Base-by-base conservation (phyloP, 2,888 invertebrate species). In the Serrognathus titanus region DNA sequence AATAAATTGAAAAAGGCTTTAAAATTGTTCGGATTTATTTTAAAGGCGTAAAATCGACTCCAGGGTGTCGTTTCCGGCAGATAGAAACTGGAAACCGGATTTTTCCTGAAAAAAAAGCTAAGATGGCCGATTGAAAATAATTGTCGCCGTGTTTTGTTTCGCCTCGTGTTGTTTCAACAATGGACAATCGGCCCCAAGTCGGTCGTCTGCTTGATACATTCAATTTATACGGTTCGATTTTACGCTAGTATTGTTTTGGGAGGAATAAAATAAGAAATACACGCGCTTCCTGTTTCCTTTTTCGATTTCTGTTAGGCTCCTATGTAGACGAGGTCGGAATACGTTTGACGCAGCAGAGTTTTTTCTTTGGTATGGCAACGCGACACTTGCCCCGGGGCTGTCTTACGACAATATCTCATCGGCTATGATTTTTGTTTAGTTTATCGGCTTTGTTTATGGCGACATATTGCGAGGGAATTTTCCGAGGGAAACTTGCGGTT, bases 71-170 rank as follows among this genome's bases (percentile, higher is more conserved):
- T 73, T 72, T 66, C 61, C 63, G 52, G 56, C 56, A 67, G 72
- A 71, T 72, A 66, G 72, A 73, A 73, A 72, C 60, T 63, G 61
- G 67, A 66, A 66, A 64, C 64, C 64, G 63, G 70, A 69, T 66
- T 59, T 45, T 59, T 61, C 59, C 62, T 45, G 53, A 59, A 64
- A 66, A 68, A n/a, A 69, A 68, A 49, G 53, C 46, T 48, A 67
- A 67, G 65, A 65, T 67, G 68, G 69, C 67, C 75, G 74, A 76
- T 76, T 76, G 75, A 77, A 77, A 77, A 77, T 77, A 76, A 77
- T 76, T 77, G 77, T 76, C 76, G 69, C 71, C 70, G 70, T 70
- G 70, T 73, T 73, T 72, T 71, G 69, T 68, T 68, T 69, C 66
- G 69, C 66, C 68, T 69, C 67, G 65, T 70, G 69, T 69, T 70